A percentile compares a stretch with the other conserved stretches of the same genome.
Conservation (phyloP, 2,113 vertebrate genomes). For the Saccopteryx leptura region DNA sequence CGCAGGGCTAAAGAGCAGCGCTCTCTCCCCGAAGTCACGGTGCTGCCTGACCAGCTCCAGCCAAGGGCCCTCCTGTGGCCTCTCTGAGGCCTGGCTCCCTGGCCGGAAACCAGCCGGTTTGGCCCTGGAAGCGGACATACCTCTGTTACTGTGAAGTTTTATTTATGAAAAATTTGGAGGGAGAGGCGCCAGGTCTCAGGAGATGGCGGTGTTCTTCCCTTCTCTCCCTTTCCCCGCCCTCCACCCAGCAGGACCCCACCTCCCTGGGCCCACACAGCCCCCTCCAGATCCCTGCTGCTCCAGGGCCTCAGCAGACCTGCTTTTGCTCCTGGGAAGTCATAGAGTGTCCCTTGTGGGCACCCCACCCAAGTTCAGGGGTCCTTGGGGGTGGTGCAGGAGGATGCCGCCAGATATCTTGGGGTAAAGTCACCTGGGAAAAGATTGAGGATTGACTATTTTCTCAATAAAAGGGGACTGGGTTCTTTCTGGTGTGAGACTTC, state of each 20-base stretch:
- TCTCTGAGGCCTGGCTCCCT: neutral
- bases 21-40: neutral
- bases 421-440: neutral
- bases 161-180: conserved; percentile 72
- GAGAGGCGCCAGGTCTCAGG: conserved; percentile 6
- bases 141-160: conserved; percentile 83
- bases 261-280: neutral
- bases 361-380: neutral
- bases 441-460: conserved; percentile 16
- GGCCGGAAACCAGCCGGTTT: neutral
- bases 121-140: neutral
- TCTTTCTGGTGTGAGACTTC: conserved; percentile 28
- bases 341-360: neutral
- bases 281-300: neutral
- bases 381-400: neutral
- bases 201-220: neutral
- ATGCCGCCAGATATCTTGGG: neutral
- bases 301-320: neutral
- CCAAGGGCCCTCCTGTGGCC: neutral
- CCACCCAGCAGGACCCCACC: neutral
- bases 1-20: conserved; percentile 71
- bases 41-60: neutral
- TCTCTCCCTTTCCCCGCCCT: neutral
- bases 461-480: conserved; percentile 76
- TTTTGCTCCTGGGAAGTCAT: neutral